Evolutionary conservation across 2,888 invertebrate species (phyloP).

Genomic region (Hypsopygia costalis): DNA sequence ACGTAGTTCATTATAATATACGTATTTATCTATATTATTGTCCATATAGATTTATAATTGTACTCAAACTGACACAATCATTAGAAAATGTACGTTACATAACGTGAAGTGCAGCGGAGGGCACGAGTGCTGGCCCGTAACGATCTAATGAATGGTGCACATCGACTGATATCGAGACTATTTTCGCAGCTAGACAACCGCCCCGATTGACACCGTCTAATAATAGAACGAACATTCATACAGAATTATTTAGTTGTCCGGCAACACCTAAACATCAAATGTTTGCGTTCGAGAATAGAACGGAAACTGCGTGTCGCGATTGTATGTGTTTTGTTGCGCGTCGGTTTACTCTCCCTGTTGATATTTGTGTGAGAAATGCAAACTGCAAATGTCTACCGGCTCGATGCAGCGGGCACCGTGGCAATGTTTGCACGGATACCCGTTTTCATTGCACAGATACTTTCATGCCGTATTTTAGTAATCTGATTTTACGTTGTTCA

Average conservation of each 20-base stretch:
- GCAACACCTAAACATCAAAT: constrained; percentile 32
- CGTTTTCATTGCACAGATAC: constrained; percentile 3
- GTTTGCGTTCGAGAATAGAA: constrained; percentile 50
- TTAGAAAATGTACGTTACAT: neutral
- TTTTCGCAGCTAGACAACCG: constrained; percentile 47
- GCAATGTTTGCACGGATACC: constrained; percentile 22
- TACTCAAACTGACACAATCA: neutral
- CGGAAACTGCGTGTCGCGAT: constrained; percentile 43
- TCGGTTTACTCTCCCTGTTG: constrained; percentile 19
- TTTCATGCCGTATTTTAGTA: too few relatives aligned
- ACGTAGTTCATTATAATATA: too few relatives aligned
- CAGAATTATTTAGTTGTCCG: constrained; percentile 21
- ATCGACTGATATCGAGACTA: constrained; percentile 45
- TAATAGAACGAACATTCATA: constrained; percentile 37
- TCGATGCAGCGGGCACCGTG: constrained; percentile 10
- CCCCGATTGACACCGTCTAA: constrained; percentile 55
- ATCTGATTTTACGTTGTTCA: too few relatives aligned
- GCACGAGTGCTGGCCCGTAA: constrained; percentile 22
- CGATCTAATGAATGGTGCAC: constrained; percentile 48
- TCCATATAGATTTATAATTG: too few relatives aligned
- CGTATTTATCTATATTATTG: too few relatives aligned
- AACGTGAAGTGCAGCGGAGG: neutral
- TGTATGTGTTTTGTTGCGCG: constrained; percentile 28
- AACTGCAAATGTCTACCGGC: neutral
- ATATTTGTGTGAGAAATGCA: constrained; percentile 26